Evolutionary conservation across 2,113 vertebrate genomes (phyloP).

Genomic region (Cyanocitta stelleri): DNA sequence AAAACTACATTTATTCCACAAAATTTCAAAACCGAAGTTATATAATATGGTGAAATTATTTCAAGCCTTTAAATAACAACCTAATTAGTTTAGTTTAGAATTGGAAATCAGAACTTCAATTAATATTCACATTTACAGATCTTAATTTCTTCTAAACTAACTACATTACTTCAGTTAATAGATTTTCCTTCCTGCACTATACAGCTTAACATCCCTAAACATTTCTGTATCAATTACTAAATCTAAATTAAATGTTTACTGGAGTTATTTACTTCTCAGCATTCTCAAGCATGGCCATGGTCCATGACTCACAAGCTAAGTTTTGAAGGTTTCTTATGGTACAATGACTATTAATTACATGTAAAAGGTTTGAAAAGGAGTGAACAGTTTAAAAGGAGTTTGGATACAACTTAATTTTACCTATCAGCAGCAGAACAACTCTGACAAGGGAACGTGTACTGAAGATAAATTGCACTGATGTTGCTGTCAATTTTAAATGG

Average conservation of each 20-base stretch:
- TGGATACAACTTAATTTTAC: conserved; percentile 22
- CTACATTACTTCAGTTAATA: conserved; percentile 31
- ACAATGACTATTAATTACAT: conserved; percentile 55
- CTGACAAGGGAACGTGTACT: not conserved
- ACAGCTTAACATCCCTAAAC: conserved; percentile 13
- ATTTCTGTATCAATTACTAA: conserved; percentile 50
- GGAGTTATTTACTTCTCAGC: conserved; percentile 42
- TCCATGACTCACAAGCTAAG: conserved; percentile 5
- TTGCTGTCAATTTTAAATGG: not conserved
- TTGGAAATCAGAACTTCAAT: conserved; percentile 34
- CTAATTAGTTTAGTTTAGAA: conserved; percentile 1
- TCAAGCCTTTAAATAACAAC: conserved; percentile 7
- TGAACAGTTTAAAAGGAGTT: conserved; percentile 17
- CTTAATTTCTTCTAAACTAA: conserved; percentile 35
- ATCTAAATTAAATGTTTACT: conserved; percentile 61
- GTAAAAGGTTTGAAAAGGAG: conserved; percentile 46
- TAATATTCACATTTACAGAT: conserved; percentile 36
- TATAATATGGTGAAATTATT: not conserved
- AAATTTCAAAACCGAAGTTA: not conserved
- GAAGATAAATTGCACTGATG: not conserved
- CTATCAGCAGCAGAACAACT: conserved; percentile 9
- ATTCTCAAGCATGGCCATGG: not conserved
- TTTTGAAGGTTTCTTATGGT: conserved; percentile 17
- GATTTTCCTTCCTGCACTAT: conserved; percentile 15
- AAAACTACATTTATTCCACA: not conserved